Base-by-base conservation (phyloP, 2,888 invertebrate genomes). In the Coronaproctus castanopsis region DNA sequence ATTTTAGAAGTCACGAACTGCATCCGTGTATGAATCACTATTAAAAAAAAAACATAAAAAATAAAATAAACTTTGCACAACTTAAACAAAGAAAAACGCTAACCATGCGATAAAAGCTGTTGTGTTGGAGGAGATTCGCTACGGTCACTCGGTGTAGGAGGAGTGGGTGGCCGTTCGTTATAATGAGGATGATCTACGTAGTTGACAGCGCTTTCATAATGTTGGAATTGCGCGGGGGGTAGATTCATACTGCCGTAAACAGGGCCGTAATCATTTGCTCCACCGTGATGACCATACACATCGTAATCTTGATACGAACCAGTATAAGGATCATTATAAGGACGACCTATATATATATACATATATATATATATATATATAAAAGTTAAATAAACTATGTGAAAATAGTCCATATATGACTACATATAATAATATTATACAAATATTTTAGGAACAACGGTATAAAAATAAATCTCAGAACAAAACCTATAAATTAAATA, bases 291-390 rank as follows among this genome's bases (percentile, higher is more conserved):
- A 49, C 76, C 75, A 68, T 77, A 78, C 65, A 77, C 78, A 65
- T 78, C 78, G 68, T 78, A 78, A 66, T 78, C 78, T 67, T 76
- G 76, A 67, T 78, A 78, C 65, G 75, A 76, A 36, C 74, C 71
- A 65, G 74, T 74, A 65, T 73, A 74, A 62, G 73, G 73, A 63
- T 74, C 64, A 59, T 66, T 64, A 61, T 67, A 68, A 59, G 67
- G 67, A 52, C 67, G 64, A 24, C 65, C 67, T 67, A 61, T 2
- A 59, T 36, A 54, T 51, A 57, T 57, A 14, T 10, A 48, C 49
- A 18, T 14, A n/a, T n/a, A n/a, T n/a, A n/a, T n/a, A n/a, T n/a
- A n/a, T n/a, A n/a, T n/a, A n/a, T n/a, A n/a, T n/a, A n/a, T n/a
- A n/a, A n/a, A n/a, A n/a, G n/a, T n/a, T n/a, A n/a, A n/a, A n/a